Evolutionary conservation across 2,888 invertebrate species (phyloP).

Genomic region (Drosophila tripunctata): DNA sequence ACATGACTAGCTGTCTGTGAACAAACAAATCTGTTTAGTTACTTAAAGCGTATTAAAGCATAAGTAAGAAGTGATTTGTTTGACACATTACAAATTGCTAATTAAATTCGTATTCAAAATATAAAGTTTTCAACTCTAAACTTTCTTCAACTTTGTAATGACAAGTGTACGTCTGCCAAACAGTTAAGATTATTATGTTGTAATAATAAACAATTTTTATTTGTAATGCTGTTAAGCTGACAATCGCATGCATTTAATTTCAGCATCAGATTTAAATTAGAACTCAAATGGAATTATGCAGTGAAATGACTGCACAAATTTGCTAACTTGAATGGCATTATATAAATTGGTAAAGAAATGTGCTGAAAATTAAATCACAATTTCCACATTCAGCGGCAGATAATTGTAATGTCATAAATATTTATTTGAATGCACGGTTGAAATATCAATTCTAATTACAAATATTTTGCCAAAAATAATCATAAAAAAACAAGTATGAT

Average conservation of each 20-base stretch:
- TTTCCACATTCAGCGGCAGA: background rate
- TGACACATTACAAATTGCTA: no score
- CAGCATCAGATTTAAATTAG: conserved; percentile 1
- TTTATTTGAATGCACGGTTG: background rate
- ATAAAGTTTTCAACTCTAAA: no score
- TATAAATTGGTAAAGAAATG: background rate
- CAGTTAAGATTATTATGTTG: no score
- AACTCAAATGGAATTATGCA: background rate
- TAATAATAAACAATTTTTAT: background rate
- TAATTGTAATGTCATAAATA: conserved; percentile 20
- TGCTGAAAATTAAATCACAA: conserved; percentile 3
- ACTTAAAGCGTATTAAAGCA: no score
- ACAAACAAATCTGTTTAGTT: no score
- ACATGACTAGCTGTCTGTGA: no score
- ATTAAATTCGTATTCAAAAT: no score
- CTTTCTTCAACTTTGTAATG: no score
- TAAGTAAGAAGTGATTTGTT: no score
- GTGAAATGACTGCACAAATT: background rate
- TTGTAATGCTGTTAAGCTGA: background rate
- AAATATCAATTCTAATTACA: conserved; percentile 5
- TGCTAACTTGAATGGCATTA: conserved; percentile 1
- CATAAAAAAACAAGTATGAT: conserved; percentile 4
- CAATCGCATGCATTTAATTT: background rate
- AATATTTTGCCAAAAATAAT: conserved; percentile 18
- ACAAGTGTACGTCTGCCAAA: no score